Percentiles rank a stretch among this genome's conserved stretches.
phyloP scores from a whole-genome alignment of 2,888 invertebrate species.

The Hypena proboscidalis region DNA sequence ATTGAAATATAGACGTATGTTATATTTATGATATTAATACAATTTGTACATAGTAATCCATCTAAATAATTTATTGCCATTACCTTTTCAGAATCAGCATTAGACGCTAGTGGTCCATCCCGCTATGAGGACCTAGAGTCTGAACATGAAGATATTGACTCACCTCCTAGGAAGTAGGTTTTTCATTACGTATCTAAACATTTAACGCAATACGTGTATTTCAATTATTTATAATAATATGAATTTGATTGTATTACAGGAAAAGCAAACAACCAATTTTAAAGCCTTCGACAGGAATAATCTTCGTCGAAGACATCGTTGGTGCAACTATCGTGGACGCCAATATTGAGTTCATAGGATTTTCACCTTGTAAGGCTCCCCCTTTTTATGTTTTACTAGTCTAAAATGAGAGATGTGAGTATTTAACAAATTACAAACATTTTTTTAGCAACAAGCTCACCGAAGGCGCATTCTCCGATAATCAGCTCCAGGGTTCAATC shows the following conservation, averaged over 20 bases:
- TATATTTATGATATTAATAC: not conserved
- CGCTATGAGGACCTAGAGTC: not conserved
- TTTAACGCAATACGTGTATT: conserved; percentile 7
- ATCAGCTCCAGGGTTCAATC: too few relatives aligned
- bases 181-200: not conserved
- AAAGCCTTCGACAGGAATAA: not conserved
- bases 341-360: not conserved
- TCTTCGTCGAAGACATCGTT: not conserved
- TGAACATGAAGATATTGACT: not conserved
- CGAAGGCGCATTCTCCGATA: not conserved
- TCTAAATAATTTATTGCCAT: too few relatives aligned
- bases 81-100: not conserved
- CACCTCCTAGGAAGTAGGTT: not conserved
- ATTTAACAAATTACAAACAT: not conserved
- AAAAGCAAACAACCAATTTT: not conserved
- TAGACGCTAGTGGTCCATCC: not conserved
- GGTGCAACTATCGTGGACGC: not conserved
- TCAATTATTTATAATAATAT: conserved; percentile 43
- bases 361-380: not conserved
- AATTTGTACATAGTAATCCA: not conserved
- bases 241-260: conserved; percentile 20
- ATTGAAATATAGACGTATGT: not conserved
- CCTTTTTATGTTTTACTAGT: not conserved
- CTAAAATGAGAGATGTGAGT: not conserved
- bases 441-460: not conserved